These are phyloP conservation scores for Agrotis segetum DNA, from an alignment of 2,888 invertebrate species.

Conservation along the genomic window DNA sequence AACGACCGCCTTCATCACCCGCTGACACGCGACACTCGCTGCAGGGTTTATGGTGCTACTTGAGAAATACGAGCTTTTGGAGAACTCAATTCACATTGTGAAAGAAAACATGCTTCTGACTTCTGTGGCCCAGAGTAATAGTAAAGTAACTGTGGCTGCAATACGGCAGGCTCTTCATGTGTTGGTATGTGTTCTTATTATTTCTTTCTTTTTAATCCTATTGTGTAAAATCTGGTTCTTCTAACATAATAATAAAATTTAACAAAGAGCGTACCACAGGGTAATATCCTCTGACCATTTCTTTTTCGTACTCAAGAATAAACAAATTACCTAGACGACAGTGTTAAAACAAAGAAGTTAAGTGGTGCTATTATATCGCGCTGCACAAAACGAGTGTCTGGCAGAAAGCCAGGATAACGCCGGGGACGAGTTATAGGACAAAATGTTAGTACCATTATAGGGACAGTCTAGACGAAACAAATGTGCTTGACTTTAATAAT, in stretches of 20 bases:
- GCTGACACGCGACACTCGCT: conserved; percentile 41
- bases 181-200: too few relatives aligned
- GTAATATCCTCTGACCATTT: not conserved
- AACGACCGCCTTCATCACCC: conserved; percentile 42
- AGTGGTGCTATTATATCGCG: conserved; percentile 45
- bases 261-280: not conserved
- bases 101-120: not conserved
- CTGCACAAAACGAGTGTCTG: conserved; percentile 38
- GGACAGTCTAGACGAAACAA: conserved; percentile 46
- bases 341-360: conserved; percentile 27
- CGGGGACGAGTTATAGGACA: conserved; percentile 39
- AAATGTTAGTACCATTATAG: conserved; percentile 29
- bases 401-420: conserved; percentile 44
- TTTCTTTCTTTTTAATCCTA: too few relatives aligned
- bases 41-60: conserved; percentile 1
- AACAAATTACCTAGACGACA: conserved; percentile 9
- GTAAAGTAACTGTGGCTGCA: not conserved
- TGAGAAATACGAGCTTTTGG: conserved; percentile 3
- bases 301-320: conserved; percentile 5
- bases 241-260: not conserved
- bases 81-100: not conserved
- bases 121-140: not conserved
- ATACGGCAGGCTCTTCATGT: not conserved
- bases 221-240: too few relatives aligned
- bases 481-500: conserved; percentile 44